Evolutionary conservation across 2,888 invertebrate genomes (phyloP).

Genomic region (Caenorhabditis parvicauda): DNA sequence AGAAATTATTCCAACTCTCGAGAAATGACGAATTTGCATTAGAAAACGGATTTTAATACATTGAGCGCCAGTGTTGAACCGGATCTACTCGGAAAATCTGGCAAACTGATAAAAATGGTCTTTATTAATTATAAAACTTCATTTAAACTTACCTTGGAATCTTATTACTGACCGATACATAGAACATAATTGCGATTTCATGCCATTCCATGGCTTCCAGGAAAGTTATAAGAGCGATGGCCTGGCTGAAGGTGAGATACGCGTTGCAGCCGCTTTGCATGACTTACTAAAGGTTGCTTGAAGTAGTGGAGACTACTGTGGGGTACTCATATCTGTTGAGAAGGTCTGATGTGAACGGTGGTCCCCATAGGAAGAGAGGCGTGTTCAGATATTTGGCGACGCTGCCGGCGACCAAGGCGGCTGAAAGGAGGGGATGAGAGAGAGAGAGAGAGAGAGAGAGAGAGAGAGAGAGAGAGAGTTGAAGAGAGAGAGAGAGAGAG

Average conservation of each 20-base stretch:
- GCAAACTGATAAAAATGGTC: too few species aligned
- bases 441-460: too few species aligned
- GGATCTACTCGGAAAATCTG: too few species aligned
- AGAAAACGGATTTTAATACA: too few species aligned
- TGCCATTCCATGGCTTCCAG: constrained; percentile 41
- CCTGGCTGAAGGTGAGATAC: constrained; percentile 18
- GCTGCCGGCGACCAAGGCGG: constrained; percentile 29
- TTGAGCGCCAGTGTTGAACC: too few species aligned
- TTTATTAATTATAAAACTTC: too few species aligned
- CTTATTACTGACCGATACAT: constrained; percentile 17
- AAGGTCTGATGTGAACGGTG: constrained; percentile 30
- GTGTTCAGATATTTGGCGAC: constrained; percentile 33
- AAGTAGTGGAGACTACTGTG: constrained; percentile 30
- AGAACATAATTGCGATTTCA: constrained; percentile 48
- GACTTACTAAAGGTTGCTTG: constrained; percentile 33
- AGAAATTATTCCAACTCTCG: too few species aligned
- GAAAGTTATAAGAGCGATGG: constrained; percentile 23
- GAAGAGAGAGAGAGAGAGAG: too few species aligned
- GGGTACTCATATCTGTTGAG: constrained; percentile 31
- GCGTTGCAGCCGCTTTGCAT: background rate
- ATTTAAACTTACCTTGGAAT: constrained; percentile 18
- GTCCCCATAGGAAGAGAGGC: constrained; percentile 41
- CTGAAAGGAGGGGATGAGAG: too few species aligned
- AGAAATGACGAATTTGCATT: too few species aligned
- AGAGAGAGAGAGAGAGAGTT: too few species aligned